Percentiles rank a stretch among this genome's conserved stretches.
These are phyloP conservation scores for Neodontobutis hainanensis DNA, from an alignment of 2,113 vertebrate genomes.

Conservation along the genomic window DNA sequence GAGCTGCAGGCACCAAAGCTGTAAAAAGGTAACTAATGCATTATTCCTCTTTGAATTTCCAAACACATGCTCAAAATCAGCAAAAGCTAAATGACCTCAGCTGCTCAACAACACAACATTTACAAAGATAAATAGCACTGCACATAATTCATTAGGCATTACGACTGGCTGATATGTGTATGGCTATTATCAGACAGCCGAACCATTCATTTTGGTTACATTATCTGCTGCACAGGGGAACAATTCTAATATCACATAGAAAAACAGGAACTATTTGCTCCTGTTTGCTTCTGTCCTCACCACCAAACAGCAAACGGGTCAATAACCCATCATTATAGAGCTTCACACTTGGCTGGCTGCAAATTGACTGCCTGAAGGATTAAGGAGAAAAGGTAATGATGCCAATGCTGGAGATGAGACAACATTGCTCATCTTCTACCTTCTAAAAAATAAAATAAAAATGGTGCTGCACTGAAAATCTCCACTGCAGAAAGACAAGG, in stretches of 20 bases:
- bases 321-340: conserved; percentile 91
- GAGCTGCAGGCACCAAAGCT: neutral
- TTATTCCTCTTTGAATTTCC: conserved; percentile 6
- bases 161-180: conserved; percentile 14
- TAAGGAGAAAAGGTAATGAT: conserved; percentile 76
- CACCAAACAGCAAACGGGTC: conserved; percentile 85
- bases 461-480: conserved; percentile 36
- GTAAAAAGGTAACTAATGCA: conserved; percentile 1
- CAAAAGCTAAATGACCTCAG: neutral
- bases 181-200: conserved; percentile 28
- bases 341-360: conserved; percentile 85
- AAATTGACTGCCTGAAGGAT: conserved; percentile 90
- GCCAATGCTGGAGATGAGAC: conserved; percentile 75
- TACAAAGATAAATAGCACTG: neutral
- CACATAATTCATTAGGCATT: conserved; percentile 2
- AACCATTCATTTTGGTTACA: conserved; percentile 35
- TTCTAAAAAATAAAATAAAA: conserved; percentile 45
- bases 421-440: conserved; percentile 76
- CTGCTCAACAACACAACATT: neutral
- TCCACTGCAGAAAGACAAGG: conserved; percentile 32
- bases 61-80: conserved; percentile 1
- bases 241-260: conserved; percentile 53
- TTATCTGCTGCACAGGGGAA: conserved; percentile 26
- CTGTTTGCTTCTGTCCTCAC: conserved; percentile 72
- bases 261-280: conserved; percentile 74